Conservation (phyloP, 2,888 invertebrate genomes). For the Liopterus haemorrhoidalis region DNA sequence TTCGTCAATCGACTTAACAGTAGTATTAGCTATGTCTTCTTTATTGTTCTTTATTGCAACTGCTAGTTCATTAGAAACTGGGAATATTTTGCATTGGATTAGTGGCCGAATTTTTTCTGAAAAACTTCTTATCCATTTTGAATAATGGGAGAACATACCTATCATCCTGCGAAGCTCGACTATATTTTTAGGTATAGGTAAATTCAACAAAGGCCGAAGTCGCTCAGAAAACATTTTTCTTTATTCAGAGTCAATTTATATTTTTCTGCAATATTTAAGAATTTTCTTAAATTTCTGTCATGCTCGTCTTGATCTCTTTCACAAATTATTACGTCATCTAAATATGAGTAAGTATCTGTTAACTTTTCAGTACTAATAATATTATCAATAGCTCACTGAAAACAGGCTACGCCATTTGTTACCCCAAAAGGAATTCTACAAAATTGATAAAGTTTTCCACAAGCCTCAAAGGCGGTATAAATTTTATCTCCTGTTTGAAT, state of each 20-base stretch:
- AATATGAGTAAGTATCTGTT: conserved; percentile 15
- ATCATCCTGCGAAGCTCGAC: not conserved
- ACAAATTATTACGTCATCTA: conserved; percentile 24
- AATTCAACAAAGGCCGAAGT: not conserved
- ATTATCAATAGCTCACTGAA: conserved; percentile 17
- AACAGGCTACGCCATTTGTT: conserved; percentile 24
- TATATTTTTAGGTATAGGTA: not conserved
- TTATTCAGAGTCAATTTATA: conserved; percentile 1
- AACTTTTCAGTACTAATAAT: conserved; percentile 16
- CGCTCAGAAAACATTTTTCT: conserved; percentile 3
- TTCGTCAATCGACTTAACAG: not conserved
- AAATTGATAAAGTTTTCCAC: conserved; percentile 23
- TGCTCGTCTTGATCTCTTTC: conserved; percentile 22
- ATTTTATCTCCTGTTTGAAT: conserved; percentile 16
- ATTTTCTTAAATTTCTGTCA: conserved; percentile 16
- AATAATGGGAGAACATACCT: conserved; percentile 3
- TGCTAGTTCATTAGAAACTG: not conserved
- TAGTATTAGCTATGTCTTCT: not conserved
- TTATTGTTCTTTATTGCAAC: not conserved
- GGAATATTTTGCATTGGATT: conserved; percentile 2
- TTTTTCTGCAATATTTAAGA: not conserved
- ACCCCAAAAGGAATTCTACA: conserved; percentile 24
- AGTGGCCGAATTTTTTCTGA: not conserved
- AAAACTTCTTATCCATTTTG: conserved; percentile 5
- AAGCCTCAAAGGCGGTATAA: conserved; percentile 27